Conservation (phyloP, 2,797 vertebrate species). For the Protonibea diacanthus region DNA sequence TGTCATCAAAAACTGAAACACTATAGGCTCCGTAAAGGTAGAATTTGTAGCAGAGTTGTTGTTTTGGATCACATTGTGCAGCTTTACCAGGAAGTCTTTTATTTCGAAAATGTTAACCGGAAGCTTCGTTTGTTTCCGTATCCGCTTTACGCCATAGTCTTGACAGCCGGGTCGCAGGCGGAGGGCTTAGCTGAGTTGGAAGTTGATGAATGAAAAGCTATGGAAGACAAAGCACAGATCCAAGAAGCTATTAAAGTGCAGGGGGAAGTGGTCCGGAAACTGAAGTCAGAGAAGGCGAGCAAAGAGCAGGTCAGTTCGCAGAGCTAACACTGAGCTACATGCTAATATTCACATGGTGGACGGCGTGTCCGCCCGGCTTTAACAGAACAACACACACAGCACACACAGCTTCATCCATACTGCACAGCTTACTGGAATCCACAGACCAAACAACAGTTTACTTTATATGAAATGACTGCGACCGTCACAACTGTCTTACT, state of each 20-base stretch:
- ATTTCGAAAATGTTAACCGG: constrained; percentile 19
- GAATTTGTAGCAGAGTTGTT: no score
- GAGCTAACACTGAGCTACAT: neutral
- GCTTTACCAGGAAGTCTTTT: neutral
- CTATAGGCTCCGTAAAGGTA: no score
- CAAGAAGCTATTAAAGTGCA: constrained; percentile 87
- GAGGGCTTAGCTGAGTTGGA: neutral
- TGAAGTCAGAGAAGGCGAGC: constrained; percentile 85
- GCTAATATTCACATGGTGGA: neutral
- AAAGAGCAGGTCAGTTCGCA: constrained; percentile 85
- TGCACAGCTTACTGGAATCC: fast-evolving
- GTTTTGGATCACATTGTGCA: no score
- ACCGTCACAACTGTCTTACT: no score
- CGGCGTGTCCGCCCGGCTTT: neutral
- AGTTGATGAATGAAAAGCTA: constrained; percentile 42
- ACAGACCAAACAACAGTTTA: neutral
- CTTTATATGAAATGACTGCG: neutral
- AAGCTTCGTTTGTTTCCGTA: constrained; percentile 29
- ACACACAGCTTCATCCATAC: neutral
- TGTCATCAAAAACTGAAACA: no score
- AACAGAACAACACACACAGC: neutral
- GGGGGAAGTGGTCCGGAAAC: constrained; percentile 85
- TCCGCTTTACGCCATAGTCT: constrained; percentile 15
- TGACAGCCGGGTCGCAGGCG: neutral
- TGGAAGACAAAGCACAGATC: constrained; percentile 82